phyloP scores from a whole-genome alignment of 1,140 invertebrate species.

The Notospermus geniculatus region DNA sequence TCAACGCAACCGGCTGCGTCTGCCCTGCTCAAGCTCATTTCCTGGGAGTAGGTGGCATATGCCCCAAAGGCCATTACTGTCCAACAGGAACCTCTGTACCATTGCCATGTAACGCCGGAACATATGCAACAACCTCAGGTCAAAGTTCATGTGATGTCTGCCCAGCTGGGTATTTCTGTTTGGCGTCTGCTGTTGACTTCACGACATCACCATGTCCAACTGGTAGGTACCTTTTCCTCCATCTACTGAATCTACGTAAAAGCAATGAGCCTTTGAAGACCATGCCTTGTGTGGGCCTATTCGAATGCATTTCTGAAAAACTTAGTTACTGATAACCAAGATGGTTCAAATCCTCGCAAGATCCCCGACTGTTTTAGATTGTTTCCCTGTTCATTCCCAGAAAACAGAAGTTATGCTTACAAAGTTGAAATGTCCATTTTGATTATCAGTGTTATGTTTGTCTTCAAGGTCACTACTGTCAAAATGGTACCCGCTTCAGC shows the following conservation, averaged over 20 bases:
- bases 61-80: slow-evolving; percentile 48
- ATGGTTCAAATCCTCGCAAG: too few relatives aligned
- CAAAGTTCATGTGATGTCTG: slow-evolving; percentile 35
- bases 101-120: slow-evolving; percentile 37
- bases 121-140: slow-evolving; percentile 37
- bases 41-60: slow-evolving; percentile 46
- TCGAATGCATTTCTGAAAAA: too few relatives aligned
- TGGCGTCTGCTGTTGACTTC: slow-evolving; percentile 35
- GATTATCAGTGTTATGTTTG: too few relatives aligned
- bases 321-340: too few relatives aligned
- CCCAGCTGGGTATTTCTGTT: slow-evolving; percentile 41
- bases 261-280: neutral
- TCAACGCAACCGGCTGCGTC: slow-evolving; percentile 28
- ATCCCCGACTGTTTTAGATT: too few relatives aligned
- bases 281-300: too few relatives aligned
- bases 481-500: slow-evolving; percentile 37
- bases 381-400: too few relatives aligned
- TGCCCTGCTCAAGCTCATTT: slow-evolving; percentile 33
- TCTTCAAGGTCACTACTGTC: slow-evolving; percentile 47
- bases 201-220: slow-evolving; percentile 31
- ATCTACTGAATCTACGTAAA: neutral
- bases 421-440: too few relatives aligned
- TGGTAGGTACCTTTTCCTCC: slow-evolving; percentile 25
- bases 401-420: too few relatives aligned
- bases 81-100: slow-evolving; percentile 33